phyloP scores from a whole-genome alignment of 1,140 invertebrate genomes.

The Aphaenogaster ashmeadi region DNA sequence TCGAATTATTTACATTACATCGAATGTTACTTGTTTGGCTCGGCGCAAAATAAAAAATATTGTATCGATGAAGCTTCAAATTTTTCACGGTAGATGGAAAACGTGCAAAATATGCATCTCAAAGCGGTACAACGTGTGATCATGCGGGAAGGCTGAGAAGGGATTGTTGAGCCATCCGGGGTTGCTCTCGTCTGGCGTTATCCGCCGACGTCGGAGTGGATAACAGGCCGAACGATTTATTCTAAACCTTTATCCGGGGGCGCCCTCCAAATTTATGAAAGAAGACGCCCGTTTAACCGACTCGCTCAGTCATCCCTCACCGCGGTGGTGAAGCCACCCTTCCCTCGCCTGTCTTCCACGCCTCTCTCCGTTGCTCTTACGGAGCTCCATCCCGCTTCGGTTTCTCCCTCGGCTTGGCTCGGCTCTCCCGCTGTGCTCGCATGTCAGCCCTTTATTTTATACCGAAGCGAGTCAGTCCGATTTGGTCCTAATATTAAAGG shows the following conservation, averaged over 20 bases:
- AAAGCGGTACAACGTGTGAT: slow-evolving; percentile 30
- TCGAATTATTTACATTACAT: background rate
- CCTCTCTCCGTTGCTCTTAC: slow-evolving; percentile 70
- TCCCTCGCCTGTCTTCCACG: slow-evolving; percentile 70
- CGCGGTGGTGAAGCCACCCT: slow-evolving; percentile 82
- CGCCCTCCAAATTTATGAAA: slow-evolving; percentile 87
- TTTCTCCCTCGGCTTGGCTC: slow-evolving; percentile 51
- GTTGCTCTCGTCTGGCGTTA: slow-evolving; percentile 77
- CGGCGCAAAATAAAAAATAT: background rate
- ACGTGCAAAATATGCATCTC: slow-evolving; percentile 36
- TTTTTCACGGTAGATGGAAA: slow-evolving; percentile 6
- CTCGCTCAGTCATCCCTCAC: slow-evolving; percentile 87
- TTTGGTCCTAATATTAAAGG: slow-evolving; percentile 86
- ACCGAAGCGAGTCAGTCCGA: slow-evolving; percentile 80
- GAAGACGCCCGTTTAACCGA: slow-evolving; percentile 87
- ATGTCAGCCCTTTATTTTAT: slow-evolving; percentile 87
- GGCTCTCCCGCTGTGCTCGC: slow-evolving; percentile 79
- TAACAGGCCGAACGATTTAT: slow-evolving; percentile 86
- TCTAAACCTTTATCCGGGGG: slow-evolving; percentile 85
- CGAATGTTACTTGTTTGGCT: background rate
- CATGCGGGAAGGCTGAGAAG: slow-evolving; percentile 47
- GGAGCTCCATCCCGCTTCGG: slow-evolving; percentile 65
- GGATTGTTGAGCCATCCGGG: slow-evolving; percentile 68
- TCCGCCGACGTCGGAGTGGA: slow-evolving; percentile 84
- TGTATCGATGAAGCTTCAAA: slow-evolving; percentile 6